Percentiles rank a stretch among this genome's conserved stretches.
phyloP scores from a whole-genome alignment of 1,140 invertebrate genomes.

The Homarus americanus region DNA sequence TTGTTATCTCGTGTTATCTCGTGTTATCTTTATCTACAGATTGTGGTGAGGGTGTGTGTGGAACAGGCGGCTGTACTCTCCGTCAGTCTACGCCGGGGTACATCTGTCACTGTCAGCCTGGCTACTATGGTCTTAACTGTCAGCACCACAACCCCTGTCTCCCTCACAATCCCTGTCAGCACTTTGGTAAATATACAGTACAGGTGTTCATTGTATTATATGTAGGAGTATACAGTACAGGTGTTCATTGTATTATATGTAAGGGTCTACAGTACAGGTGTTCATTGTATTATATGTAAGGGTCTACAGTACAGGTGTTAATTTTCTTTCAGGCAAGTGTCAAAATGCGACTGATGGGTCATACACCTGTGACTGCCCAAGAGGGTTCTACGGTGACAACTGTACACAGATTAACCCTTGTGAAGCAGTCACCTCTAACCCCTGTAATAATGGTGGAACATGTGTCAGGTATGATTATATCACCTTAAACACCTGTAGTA shows the following conservation, averaged over 20 bases:
- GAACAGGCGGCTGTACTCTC: neutral
- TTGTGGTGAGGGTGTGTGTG: constrained; percentile 31
- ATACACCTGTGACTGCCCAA: constrained; percentile 77
- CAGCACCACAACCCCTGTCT: constrained; percentile 32
- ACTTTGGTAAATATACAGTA: too few relatives aligned
- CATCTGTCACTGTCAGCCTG: constrained; percentile 8
- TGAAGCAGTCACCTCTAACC: constrained; percentile 65
- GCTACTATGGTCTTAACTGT: constrained; percentile 31
- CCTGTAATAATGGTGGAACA: constrained; percentile 75
- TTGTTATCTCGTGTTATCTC: too few relatives aligned
- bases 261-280: constrained; percentile 50
- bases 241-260: constrained; percentile 44
- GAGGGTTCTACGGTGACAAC: constrained; percentile 77
- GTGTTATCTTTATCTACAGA: neutral
- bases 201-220: neutral
- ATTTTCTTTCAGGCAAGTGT: constrained; percentile 70
- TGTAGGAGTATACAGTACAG: constrained; percentile 69
- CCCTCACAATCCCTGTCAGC: neutral
- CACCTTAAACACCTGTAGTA: too few relatives aligned
- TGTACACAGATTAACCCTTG: constrained; percentile 78
- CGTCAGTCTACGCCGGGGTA: constrained; percentile 13
- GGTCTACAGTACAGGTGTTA: constrained; percentile 26
- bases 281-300: constrained; percentile 56
- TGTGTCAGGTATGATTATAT: constrained; percentile 49
- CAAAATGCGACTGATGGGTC: constrained; percentile 70